Conservation (phyloP, 2,797 vertebrate genomes). For the Glossophaga mutica region DNA sequence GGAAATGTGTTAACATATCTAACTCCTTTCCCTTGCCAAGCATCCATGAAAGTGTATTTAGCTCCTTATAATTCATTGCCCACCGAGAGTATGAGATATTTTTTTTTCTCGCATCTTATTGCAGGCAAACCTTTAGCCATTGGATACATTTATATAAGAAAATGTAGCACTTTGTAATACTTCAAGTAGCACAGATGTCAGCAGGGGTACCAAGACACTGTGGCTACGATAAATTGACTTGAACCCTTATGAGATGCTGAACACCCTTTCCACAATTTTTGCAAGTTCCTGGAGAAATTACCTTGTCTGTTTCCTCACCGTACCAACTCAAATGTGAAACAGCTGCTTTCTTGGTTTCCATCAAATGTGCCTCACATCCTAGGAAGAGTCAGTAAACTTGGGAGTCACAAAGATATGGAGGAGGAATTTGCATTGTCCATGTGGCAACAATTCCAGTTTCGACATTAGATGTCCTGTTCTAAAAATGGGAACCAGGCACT, state of each 20-base stretch:
- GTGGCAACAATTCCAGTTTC: not conserved
- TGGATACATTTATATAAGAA: not conserved
- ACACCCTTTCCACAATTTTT: not conserved
- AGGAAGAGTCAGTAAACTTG: not conserved
- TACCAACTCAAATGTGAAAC: not conserved
- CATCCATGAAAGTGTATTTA: slow-evolving; percentile 1
- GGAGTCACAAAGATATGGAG: not conserved
- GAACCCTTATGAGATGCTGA: not conserved
- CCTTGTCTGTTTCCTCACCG: not conserved
- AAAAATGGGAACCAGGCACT: not conserved
- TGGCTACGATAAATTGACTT: not conserved
- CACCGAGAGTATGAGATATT: not conserved
- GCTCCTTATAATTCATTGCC: not conserved
- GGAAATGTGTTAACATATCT: slow-evolving; percentile 21
- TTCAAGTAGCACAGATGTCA: not conserved
- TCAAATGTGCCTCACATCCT: not conserved
- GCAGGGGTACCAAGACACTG: not conserved
- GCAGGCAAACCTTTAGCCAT: not conserved
- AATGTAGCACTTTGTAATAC: not conserved
- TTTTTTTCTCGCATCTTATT: not conserved
- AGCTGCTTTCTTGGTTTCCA: not conserved
- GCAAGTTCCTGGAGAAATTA: not conserved
- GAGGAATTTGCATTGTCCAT: not conserved
- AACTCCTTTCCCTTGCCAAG: not conserved
- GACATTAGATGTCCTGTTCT: not conserved